Conservation (phyloP, 1,140 invertebrate species). For the Rhagoletis pomonella region DNA sequence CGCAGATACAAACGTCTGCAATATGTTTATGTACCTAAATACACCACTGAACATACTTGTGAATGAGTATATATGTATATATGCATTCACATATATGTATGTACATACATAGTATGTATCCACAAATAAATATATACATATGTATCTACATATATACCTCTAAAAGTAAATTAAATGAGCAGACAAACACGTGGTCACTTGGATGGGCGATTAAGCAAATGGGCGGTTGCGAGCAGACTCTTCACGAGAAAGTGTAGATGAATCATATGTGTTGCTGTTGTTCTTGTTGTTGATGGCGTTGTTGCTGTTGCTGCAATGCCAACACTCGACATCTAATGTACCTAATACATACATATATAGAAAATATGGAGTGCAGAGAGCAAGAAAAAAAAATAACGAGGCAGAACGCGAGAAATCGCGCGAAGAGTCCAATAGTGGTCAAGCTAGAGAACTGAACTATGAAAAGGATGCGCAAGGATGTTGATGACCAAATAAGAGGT, state of each 20-base stretch:
- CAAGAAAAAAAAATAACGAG: not conserved
- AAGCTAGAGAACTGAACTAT: not conserved
- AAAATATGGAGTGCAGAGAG: not conserved
- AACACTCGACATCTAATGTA: slow-evolving; percentile 10
- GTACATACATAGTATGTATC: not conserved
- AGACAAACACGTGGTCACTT: slow-evolving; percentile 42
- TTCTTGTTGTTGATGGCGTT: not conserved
- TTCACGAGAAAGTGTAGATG: slow-evolving; percentile 36
- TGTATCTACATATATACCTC: not conserved
- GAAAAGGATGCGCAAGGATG: slow-evolving; percentile 33
- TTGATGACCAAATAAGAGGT: not conserved
- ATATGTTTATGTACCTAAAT: not conserved
- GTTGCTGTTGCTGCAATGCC: not conserved
- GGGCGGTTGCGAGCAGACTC: slow-evolving; percentile 36
- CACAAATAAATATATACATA: not conserved
- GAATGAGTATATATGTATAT: too few species aligned
- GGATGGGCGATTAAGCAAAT: slow-evolving; percentile 48
- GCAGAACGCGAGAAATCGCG: slow-evolving; percentile 29
- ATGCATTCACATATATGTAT: not conserved
- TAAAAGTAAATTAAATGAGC: slow-evolving; percentile 29
- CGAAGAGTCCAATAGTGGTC: slow-evolving; percentile 16
- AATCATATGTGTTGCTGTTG: slow-evolving; percentile 15
- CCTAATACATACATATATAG: not conserved
- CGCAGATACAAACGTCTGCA: not conserved
- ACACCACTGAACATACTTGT: too few species aligned